These are phyloP conservation scores for Lasiurus borealis DNA, from an alignment of 2,113 vertebrate genomes.

Conservation along the genomic window DNA sequence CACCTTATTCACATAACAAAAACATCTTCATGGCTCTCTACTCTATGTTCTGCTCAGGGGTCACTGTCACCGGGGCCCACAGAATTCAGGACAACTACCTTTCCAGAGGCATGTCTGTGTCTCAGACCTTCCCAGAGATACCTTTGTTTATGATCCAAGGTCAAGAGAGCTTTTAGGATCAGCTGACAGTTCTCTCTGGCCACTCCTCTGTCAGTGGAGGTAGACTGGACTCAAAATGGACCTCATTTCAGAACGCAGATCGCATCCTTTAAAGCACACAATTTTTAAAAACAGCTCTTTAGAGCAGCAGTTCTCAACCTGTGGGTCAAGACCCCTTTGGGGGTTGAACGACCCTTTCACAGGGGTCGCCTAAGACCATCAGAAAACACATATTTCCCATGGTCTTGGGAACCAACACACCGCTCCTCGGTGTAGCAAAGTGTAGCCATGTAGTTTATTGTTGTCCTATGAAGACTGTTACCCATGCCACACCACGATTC, in stretches of 20 bases:
- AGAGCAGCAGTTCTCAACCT: no score
- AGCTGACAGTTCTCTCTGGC: no score
- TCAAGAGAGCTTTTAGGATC: background rate
- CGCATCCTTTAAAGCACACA: background rate
- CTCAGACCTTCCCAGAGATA: background rate
- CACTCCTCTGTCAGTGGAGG: background rate
- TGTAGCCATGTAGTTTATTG: no score
- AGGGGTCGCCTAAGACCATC: no score
- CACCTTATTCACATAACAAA: background rate
- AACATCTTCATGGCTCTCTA: background rate
- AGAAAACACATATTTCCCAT: no score
- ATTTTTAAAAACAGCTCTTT: background rate
- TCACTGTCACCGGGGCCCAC: background rate
- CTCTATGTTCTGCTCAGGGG: background rate
- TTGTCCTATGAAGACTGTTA: no score
- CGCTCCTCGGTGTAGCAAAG: no score
- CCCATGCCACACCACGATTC: no score
- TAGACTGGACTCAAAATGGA: background rate
- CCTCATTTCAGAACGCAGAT: background rate
- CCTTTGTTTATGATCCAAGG: background rate
- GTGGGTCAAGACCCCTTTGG: no score
- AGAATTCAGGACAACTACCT: background rate
- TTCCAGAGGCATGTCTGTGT: background rate
- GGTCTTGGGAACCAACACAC: no score
- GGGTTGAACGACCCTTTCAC: no score